phyloP scores from a whole-genome alignment of 1,140 invertebrate genomes.

The Glomeris maerens region DNA sequence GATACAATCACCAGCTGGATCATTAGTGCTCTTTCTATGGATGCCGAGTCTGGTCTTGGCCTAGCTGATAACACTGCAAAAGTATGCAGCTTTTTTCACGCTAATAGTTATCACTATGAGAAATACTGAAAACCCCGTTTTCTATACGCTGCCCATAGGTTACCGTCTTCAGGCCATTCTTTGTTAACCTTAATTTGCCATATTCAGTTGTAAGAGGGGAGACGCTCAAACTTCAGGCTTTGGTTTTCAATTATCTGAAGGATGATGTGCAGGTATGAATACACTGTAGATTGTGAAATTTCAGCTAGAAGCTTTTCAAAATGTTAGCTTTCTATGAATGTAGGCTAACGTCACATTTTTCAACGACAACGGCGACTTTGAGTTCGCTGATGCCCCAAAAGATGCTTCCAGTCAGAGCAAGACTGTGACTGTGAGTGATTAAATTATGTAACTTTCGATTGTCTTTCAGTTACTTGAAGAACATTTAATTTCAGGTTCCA shows the following conservation, averaged over 20 bases:
- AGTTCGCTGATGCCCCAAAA: too few species aligned
- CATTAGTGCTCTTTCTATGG: slow-evolving; percentile 73
- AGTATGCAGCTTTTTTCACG: slow-evolving; percentile 26
- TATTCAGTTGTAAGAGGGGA: slow-evolving; percentile 82
- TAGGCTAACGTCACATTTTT: too few species aligned
- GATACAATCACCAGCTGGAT: slow-evolving; percentile 86
- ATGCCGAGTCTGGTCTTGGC: slow-evolving; percentile 54
- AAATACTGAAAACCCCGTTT: neutral
- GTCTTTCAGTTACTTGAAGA: too few species aligned
- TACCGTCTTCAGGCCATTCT: slow-evolving; percentile 75
- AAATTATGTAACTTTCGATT: too few species aligned
- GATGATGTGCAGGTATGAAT: slow-evolving; percentile 45
- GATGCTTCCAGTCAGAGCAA: too few species aligned
- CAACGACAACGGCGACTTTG: too few species aligned
- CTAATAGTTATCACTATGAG: neutral
- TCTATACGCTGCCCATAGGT: too few species aligned
- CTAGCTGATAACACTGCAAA: slow-evolving; percentile 53
- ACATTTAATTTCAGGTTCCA: too few species aligned
- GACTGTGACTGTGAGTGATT: too few species aligned
- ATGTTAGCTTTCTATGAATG: too few species aligned
- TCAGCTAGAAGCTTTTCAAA: too few species aligned
- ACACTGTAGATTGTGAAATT: neutral
- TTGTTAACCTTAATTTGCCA: slow-evolving; percentile 69
- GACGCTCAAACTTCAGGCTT: slow-evolving; percentile 71
- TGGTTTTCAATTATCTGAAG: slow-evolving; percentile 81